Evolutionary conservation across 1,140 invertebrate genomes (phyloP).

Genomic region (Chymomyza costata): DNA sequence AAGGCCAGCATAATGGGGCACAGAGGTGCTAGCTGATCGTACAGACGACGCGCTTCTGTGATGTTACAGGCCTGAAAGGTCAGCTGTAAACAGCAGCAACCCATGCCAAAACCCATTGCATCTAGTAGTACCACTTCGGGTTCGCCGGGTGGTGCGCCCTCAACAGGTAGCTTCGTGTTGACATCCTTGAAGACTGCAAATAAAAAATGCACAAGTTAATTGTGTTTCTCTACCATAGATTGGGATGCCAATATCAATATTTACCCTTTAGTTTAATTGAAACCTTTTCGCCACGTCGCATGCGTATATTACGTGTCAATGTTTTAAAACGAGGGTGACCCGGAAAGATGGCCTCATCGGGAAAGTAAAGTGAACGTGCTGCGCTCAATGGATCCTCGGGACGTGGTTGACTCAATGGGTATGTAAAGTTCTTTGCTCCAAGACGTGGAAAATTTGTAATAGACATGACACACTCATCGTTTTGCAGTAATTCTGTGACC

Average conservation of each 20-base stretch:
- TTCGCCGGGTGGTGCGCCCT: slow-evolving; percentile 80
- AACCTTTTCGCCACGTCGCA: slow-evolving; percentile 94
- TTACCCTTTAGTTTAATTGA: slow-evolving; percentile 96
- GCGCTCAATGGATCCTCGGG: slow-evolving; percentile 82
- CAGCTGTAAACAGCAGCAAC: slow-evolving; percentile 96
- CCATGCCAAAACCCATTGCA: slow-evolving; percentile 99
- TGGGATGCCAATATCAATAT: slow-evolving; percentile 35
- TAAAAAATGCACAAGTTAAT: slow-evolving; percentile 21
- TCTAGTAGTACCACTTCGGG: slow-evolving; percentile 97
- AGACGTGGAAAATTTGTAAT: slow-evolving; percentile 95
- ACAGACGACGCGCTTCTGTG: slow-evolving; percentile 94
- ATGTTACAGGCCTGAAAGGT: slow-evolving; percentile 97
- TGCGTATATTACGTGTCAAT: slow-evolving; percentile 93
- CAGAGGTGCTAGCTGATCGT: slow-evolving; percentile 97
- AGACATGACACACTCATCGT: slow-evolving; percentile 91
- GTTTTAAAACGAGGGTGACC: slow-evolving; percentile 98
- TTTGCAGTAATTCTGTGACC: slow-evolving; percentile 84
- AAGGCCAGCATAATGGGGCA: slow-evolving; percentile 98
- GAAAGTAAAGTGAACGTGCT: slow-evolving; percentile 94
- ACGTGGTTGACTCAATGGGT: slow-evolving; percentile 83
- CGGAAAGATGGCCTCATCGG: slow-evolving; percentile 94
- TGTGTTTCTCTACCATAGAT: slow-evolving; percentile 2
- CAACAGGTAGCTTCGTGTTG: slow-evolving; percentile 89
- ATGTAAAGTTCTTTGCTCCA: slow-evolving; percentile 92
- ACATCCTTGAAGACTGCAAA: slow-evolving; percentile 91